These are phyloP conservation scores for Ptychobarbus kaznakovi DNA, from an alignment of 2,797 vertebrate genomes.

Conservation along the genomic window DNA sequence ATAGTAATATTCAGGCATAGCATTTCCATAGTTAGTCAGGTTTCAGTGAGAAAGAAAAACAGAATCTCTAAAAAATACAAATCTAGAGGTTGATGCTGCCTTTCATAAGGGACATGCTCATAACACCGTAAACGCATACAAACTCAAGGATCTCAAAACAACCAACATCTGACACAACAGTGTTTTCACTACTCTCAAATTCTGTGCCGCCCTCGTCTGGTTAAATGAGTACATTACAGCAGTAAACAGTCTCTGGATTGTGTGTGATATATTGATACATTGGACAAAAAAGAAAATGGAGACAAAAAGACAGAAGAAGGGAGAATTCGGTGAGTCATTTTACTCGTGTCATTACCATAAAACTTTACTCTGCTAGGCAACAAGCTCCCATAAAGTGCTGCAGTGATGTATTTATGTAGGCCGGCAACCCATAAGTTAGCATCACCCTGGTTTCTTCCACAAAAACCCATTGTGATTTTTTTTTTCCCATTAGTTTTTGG, in stretches of 20 bases:
- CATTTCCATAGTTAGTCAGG: background rate
- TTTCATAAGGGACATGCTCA: constrained; percentile 14
- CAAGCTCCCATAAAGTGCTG: background rate
- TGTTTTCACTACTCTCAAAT: background rate
- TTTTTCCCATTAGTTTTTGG: no score
- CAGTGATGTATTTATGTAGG: background rate
- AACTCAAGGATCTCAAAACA: background rate
- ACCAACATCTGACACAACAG: background rate
- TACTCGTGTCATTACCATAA: background rate
- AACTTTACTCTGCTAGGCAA: background rate
- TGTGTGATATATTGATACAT: background rate
- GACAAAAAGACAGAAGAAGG: background rate
- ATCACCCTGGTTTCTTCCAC: background rate
- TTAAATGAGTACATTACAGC: constrained; percentile 27
- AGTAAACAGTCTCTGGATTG: background rate
- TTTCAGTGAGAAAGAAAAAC: background rate
- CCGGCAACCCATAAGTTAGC: background rate
- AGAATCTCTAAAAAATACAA: constrained; percentile 6
- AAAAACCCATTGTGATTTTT: background rate
- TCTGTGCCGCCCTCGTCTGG: constrained; percentile 32
- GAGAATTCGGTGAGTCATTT: background rate
- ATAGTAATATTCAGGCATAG: constrained; percentile 2
- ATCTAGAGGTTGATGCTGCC: background rate
- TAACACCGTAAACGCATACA: background rate
- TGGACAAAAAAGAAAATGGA: constrained; percentile 1